A percentile compares a stretch with the other conserved stretches of the same genome.
Evolutionary conservation across 2,888 invertebrate genomes (phyloP).

Genomic region (Dromius quadrimaculatus): DNA sequence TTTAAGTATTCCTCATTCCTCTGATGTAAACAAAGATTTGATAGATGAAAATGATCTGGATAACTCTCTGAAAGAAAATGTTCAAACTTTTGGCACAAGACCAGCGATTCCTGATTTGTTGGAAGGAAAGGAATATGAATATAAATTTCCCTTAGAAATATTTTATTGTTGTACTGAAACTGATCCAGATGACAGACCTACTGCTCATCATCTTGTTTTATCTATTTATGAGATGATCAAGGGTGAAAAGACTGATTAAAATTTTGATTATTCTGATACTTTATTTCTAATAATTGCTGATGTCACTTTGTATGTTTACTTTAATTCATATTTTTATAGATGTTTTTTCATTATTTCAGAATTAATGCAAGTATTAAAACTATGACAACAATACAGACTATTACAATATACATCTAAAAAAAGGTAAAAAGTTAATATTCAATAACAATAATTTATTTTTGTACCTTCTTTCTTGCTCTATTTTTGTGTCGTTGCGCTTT

Average conservation of each 20-base stretch:
- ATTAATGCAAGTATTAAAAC: constrained; percentile 32
- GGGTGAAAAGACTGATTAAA: constrained; percentile 12
- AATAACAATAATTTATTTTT: constrained; percentile 10
- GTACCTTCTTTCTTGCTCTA: constrained; percentile 70
- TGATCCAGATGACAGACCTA: constrained; percentile 71
- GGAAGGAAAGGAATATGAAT: constrained; percentile 66
- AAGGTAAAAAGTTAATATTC: constrained; percentile 31
- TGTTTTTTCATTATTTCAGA: background rate
- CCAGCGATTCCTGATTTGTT: constrained; percentile 77
- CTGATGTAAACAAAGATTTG: constrained; percentile 59
- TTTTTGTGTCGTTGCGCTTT: constrained; percentile 68
- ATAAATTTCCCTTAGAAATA: constrained; percentile 74
- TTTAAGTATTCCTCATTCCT: constrained; percentile 75
- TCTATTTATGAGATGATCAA: constrained; percentile 66
- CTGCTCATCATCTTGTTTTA: constrained; percentile 69
- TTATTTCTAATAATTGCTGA: constrained; percentile 55
- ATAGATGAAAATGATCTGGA: constrained; percentile 65
- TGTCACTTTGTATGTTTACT: background rate
- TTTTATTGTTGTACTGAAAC: constrained; percentile 80
- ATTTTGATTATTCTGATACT: background rate
- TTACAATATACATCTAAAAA: constrained; percentile 38
- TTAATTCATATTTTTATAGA: constrained; percentile 5
- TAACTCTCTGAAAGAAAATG: constrained; percentile 43
- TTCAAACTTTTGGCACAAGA: constrained; percentile 66
- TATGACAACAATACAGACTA: constrained; percentile 42